These are phyloP conservation scores for Proteles cristata DNA, from an alignment of 2,113 vertebrate species.

Conservation along the genomic window DNA sequence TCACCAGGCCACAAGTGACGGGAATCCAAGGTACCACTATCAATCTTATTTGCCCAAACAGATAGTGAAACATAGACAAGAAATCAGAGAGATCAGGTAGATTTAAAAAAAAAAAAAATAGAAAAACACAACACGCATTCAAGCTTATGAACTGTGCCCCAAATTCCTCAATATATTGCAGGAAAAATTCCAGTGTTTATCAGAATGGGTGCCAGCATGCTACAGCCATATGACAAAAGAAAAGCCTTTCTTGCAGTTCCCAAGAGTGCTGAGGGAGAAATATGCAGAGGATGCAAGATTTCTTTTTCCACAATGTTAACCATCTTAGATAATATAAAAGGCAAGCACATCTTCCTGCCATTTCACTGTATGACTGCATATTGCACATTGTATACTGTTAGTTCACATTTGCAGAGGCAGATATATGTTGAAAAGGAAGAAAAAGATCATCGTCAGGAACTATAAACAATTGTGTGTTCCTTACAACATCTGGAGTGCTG, in stretches of 20 bases:
- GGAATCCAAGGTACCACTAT: conserved; percentile 53
- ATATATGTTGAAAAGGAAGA: conserved; percentile 68
- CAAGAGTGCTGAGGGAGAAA: conserved; percentile 24
- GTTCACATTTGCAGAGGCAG: conserved; percentile 62
- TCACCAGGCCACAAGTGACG: conserved; percentile 58
- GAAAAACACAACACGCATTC: conserved; percentile 37
- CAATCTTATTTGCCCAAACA: conserved; percentile 67
- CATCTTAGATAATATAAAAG: conserved; percentile 63
- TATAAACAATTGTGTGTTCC: conserved; percentile 39
- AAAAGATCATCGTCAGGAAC: conserved; percentile 57
- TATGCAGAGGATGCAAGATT: conserved; percentile 52
- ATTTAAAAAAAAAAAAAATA: conserved; percentile 37
- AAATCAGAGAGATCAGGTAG: conserved; percentile 58
- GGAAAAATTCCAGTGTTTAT: conserved; percentile 58
- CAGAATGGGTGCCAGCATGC: conserved; percentile 31
- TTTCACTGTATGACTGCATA: conserved; percentile 50
- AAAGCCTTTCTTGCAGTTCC: conserved; percentile 60
- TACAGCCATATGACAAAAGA: conserved; percentile 60
- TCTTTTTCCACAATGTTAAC: conserved; percentile 44
- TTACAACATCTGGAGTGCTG: conserved; percentile 59
- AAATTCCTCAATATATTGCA: neutral
- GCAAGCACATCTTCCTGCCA: conserved; percentile 47
- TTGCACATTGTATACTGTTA: conserved; percentile 50
- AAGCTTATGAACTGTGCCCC: neutral
- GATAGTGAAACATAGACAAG: conserved; percentile 71